Conservation (phyloP, 1,140 invertebrate species). For the Leptinotarsa undecemlineata region DNA sequence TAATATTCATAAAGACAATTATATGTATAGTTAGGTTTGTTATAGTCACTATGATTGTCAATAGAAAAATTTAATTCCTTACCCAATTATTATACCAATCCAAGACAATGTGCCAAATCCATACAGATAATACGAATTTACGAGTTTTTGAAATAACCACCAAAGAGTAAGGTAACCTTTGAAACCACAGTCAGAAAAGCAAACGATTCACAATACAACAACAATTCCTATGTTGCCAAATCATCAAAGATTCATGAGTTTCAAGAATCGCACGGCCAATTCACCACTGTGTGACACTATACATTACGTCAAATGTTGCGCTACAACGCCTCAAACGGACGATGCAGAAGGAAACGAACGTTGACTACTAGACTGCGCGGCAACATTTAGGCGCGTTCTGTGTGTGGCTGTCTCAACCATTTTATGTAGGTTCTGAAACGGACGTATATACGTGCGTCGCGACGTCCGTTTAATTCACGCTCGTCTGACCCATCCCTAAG, state of each 20-base stretch:
- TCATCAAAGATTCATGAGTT: conserved; percentile 14
- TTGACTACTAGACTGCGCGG: conserved; percentile 12
- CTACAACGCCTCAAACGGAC: conserved; percentile 17
- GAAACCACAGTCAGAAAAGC: neutral
- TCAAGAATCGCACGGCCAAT: conserved; percentile 18
- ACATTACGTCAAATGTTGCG: conserved; percentile 13
- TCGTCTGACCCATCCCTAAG: conserved; percentile 2
- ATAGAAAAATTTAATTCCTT: conserved; percentile 12
- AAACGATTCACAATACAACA: neutral
- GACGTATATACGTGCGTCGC: conserved; percentile 15
- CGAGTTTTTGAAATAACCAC: conserved; percentile 11
- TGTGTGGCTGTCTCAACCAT: conserved; percentile 16
- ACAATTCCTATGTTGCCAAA: conserved; percentile 14
- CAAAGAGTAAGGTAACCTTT: too few species aligned
- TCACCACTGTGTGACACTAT: conserved; percentile 17
- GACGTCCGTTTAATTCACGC: conserved; percentile 12
- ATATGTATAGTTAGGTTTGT: conserved; percentile 14
- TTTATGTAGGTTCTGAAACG: conserved; percentile 14
- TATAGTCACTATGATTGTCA: conserved; percentile 19
- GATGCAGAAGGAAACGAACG: conserved; percentile 15
- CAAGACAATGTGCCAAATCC: conserved; percentile 14
- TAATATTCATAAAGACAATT: conserved; percentile 11
- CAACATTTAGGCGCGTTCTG: conserved; percentile 17
- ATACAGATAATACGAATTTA: conserved; percentile 16
- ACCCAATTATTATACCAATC: conserved; percentile 6